Conservation (phyloP, 2,797 vertebrate genomes). For the Dendrocincla fuliginosa region DNA sequence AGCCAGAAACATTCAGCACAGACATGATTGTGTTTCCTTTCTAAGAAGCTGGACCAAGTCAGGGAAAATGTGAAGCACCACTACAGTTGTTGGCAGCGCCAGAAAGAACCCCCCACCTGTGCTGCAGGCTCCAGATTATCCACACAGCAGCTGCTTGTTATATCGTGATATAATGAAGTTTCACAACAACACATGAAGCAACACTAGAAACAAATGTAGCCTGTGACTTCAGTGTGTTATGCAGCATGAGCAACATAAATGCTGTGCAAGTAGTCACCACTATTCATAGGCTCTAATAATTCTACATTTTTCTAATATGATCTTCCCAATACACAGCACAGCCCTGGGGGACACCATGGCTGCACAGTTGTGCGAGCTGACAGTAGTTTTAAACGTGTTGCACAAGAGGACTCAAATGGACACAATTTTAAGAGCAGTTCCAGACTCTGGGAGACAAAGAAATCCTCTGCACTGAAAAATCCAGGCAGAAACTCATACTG, state of each 20-base stretch:
- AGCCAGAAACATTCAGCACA: neutral
- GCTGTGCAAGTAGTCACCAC: neutral
- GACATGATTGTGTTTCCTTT: neutral
- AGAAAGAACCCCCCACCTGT: neutral
- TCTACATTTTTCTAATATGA: neutral
- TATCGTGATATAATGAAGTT: neutral
- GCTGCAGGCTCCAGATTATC: neutral
- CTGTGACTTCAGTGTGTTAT: neutral
- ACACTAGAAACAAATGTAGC: neutral
- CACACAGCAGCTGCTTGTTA: neutral
- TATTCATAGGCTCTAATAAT: slow-evolving; percentile 11
- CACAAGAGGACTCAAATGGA: fast-evolving
- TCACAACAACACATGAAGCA: neutral
- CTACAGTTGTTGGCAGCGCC: neutral
- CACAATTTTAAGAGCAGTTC: neutral
- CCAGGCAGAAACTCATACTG: neutral
- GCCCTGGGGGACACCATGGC: neutral
- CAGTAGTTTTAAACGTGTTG: neutral
- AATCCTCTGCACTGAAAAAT: neutral
- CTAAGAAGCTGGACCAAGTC: neutral
- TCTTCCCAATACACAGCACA: neutral
- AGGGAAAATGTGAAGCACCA: neutral
- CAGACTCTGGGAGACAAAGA: neutral
- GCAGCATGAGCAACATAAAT: neutral
- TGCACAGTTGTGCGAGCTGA: neutral